phyloP scores from a whole-genome alignment of 2,888 invertebrate species.

The Caenorhabditis becei region DNA sequence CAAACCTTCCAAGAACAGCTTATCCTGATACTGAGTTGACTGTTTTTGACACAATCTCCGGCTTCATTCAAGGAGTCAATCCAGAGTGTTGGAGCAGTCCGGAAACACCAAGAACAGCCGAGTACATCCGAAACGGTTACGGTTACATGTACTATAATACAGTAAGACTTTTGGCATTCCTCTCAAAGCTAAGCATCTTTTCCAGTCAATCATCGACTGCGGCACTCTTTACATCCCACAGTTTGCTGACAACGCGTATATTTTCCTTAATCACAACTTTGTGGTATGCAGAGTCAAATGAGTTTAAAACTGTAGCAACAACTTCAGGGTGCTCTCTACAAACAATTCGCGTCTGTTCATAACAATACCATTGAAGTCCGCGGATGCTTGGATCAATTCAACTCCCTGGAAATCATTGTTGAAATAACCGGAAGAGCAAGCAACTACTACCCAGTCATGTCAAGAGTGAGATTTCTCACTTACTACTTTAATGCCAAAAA shows the following conservation, averaged over 20 bases:
- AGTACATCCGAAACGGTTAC: slow-evolving; percentile 53
- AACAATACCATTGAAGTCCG: slow-evolving; percentile 55
- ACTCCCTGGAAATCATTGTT: slow-evolving; percentile 51
- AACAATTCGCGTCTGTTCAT: slow-evolving; percentile 40
- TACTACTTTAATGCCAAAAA: neutral
- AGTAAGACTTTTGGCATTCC: no score
- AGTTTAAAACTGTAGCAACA: no score
- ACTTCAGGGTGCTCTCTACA: slow-evolving; percentile 50
- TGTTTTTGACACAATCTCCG: slow-evolving; percentile 52
- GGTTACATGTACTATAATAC: slow-evolving; percentile 60
- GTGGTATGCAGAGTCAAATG: no score
- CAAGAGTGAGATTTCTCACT: slow-evolving; percentile 20
- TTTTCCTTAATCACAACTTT: slow-evolving; percentile 52
- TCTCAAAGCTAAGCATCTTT: no score
- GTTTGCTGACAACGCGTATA: slow-evolving; percentile 56
- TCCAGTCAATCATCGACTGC: slow-evolving; percentile 56
- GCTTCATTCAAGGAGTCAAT: slow-evolving; percentile 42
- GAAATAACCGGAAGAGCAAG: slow-evolving; percentile 52
- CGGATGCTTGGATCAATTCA: slow-evolving; percentile 50
- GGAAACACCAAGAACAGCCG: slow-evolving; percentile 57
- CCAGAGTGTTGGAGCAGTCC: slow-evolving; percentile 52
- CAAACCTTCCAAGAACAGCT: slow-evolving; percentile 76
- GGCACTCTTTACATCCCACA: slow-evolving; percentile 45
- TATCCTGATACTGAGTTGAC: slow-evolving; percentile 43
- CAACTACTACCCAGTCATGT: slow-evolving; percentile 45